Evolutionary conservation across 1,140 invertebrate species (phyloP), one percentile per base, ranked within the genome.

Genomic region (Papilio glaucus): DNA sequence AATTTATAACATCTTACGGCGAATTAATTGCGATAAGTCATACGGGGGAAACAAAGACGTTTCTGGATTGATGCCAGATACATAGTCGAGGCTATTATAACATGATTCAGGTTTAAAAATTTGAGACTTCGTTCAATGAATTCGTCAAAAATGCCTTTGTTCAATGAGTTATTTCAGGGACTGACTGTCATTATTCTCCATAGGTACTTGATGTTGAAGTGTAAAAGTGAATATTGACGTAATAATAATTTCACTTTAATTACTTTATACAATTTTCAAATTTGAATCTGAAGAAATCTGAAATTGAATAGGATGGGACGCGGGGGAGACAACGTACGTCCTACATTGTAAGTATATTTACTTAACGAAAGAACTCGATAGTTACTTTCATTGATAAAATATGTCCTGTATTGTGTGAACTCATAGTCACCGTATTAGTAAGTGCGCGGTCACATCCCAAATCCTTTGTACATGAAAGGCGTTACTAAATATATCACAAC

Each of bases 1-100:
- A 76, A 80, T 79, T 77, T 77, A 82, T 77, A 76, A 79, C 62
- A 62, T 73, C 39, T 63, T 71, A 73, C 53, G 18, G 69, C 71
- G 62, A 71, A 85, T 80, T 83, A 84, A 85, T 80, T 78, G 76
- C 65, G 33, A 76, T 86, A 84, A 86, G 85, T 90, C 86, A 85
- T 84, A 85, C 79, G 75, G 67, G 65, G 76, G 76, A 85, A 87
- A 89, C 85, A 90, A 89, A 89, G 85, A 84, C 71, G 53, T 37
- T 72, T 78, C 80, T 89, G 88, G 87, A 87, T 41, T 38, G 24
- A 38, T 33, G 83, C 87, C 85, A 88, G 81, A 41, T 67, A 57
- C 74, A 73, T 45, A 53, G 62, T n/a, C 42, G 61, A 49, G 71
- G 71, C 49, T n/a, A n/a, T n/a, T n/a, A n/a, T 71, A 67, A 69